Percentiles rank a stretch among this genome's conserved stretches.
phyloP scores from a whole-genome alignment of 2,888 invertebrate species.

The Himalopsyche anomala region DNA sequence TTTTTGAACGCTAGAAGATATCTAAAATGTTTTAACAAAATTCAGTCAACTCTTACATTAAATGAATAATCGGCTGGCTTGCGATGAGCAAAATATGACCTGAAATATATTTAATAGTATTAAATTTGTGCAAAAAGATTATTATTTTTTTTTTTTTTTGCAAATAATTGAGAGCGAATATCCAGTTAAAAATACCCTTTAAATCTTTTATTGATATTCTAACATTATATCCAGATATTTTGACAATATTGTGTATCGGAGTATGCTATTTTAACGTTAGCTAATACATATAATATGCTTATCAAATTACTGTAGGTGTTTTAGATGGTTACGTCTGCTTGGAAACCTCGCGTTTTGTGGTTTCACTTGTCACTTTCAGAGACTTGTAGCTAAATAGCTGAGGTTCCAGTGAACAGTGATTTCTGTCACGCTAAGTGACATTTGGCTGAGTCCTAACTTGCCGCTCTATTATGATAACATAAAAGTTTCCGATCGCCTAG shows the following conservation, averaged over 20 bases:
- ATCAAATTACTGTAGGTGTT: conserved; percentile 43
- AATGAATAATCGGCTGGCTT: too few relatives aligned
- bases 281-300: not conserved
- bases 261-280: not conserved
- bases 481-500: not conserved
- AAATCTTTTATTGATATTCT: too few relatives aligned
- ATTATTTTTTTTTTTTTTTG: too few relatives aligned
- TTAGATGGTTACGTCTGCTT: not conserved
- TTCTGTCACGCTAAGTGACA: not conserved
- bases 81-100: too few relatives aligned
- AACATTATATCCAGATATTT: too few relatives aligned
- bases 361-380: conserved; percentile 37
- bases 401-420: conserved; percentile 36
- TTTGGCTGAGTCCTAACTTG: conserved; percentile 19
- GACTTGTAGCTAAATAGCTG: conserved; percentile 15
- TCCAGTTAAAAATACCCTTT: too few relatives aligned
- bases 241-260: not conserved
- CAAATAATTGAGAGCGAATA: too few relatives aligned
- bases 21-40: too few relatives aligned
- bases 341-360: conserved; percentile 39
- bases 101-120: too few relatives aligned
- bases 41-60: too few relatives aligned
- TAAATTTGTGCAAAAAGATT: too few relatives aligned
- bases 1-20: too few relatives aligned
- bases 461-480: conserved; percentile 23